These are phyloP conservation scores for Phenacoccus solenopsis DNA, from an alignment of 1,140 invertebrate species.

Conservation along the genomic window DNA sequence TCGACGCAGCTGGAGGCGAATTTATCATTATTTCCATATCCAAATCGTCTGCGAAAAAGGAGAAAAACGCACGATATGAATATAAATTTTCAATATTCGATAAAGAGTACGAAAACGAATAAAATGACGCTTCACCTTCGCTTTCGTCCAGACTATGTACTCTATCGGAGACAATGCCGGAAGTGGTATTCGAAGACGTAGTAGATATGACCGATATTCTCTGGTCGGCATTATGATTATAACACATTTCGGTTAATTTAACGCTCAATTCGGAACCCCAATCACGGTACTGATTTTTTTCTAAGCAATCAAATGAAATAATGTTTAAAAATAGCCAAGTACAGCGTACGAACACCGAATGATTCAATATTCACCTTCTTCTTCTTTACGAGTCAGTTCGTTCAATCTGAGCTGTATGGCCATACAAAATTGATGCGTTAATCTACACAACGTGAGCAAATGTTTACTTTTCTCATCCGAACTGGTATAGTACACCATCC, in stretches of 20 bases:
- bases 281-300: conserved; percentile 39
- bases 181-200: conserved; percentile 86
- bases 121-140: conserved; percentile 40
- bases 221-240: conserved; percentile 48
- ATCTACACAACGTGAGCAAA: conserved; percentile 71
- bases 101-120: not conserved
- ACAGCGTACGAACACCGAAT: no score
- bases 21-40: conserved; percentile 68
- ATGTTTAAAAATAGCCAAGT: no score
- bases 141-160: conserved; percentile 84
- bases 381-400: conserved; percentile 60
- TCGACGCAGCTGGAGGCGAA: conserved; percentile 51
- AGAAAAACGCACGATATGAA: conserved; percentile 7
- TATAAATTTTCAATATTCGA: not conserved
- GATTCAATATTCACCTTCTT: no score
- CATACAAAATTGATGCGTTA: conserved; percentile 91
- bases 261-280: conserved; percentile 41
- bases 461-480: conserved; percentile 87
- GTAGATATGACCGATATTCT: conserved; percentile 81
- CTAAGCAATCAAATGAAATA: conserved; percentile 27
- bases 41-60: conserved; percentile 34
- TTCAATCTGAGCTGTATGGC: conserved; percentile 69
- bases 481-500: conserved; percentile 76
- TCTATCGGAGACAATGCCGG: conserved; percentile 85
- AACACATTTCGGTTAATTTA: conserved; percentile 38